Base-by-base conservation (phyloP, 2,797 vertebrate genomes). In the Ciconia nigra region DNA sequence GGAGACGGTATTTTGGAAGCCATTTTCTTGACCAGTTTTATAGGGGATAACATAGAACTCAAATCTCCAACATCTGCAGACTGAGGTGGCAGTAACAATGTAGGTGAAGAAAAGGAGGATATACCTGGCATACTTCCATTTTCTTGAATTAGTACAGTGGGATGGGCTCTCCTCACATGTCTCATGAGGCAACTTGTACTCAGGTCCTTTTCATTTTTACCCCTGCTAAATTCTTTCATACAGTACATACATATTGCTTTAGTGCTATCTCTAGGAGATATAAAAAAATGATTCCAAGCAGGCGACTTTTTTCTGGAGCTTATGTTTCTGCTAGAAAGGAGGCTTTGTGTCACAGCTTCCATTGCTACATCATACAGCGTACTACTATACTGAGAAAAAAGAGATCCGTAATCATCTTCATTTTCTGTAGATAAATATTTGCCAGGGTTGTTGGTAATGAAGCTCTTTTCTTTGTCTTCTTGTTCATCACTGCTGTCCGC, bases 171-270 rank as follows among this genome's bases (percentile, higher is more conserved):
- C 96, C 99, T 98, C 85, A 99, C 99, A 10, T 99, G 99, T 93
- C 99, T 98, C 99, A 99, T 99, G 83, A 99, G 98, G 96, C 99
- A 99, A 96, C 99, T 99, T n/a, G 99, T 99, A 93, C 99, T 99
- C 90, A 99, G 97, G 98, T 99, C 99, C 97, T 99, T 99, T 97
- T 99, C 99, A n/a, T 99, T 99, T 97, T 99, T 99, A 44, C 99
- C 99, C 44, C 99, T 98, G 92, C 99, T 99, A 89, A 99, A 99
- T 97, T 99, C 99, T 98, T 99, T 99, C 99, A 99, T 99, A 98
- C 99, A 99, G 98, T 99, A 99, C 98, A 99, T 99, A 97, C 99
- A 99, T 98, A 99, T 99, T 96, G 99, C 99, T 98, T 99, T 99
- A 97, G 99, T 99, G 98, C 98, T 99, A 97, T 99, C 99, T 96